These are phyloP conservation scores for Zaprionus nigranus DNA, from an alignment of 1,140 invertebrate species.

Conservation along the genomic window DNA sequence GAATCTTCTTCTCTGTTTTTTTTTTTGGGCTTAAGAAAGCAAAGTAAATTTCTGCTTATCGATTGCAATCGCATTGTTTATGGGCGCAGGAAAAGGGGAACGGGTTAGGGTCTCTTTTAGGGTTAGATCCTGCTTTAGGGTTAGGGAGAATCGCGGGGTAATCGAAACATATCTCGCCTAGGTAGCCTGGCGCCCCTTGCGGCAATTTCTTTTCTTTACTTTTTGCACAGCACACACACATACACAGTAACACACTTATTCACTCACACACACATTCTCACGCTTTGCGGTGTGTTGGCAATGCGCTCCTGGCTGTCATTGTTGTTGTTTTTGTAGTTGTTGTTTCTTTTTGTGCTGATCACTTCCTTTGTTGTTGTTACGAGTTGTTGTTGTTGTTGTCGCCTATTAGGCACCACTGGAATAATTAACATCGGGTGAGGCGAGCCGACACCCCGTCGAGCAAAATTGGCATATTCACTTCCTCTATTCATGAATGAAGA, in stretches of 20 bases:
- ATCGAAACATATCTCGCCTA: not conserved
- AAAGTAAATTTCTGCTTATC: constrained; percentile 44
- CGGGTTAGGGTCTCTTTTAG: not conserved
- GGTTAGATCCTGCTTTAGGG: not conserved
- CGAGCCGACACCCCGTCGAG: constrained; percentile 18
- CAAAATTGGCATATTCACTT: constrained; percentile 58
- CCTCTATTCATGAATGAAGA: constrained; percentile 56
- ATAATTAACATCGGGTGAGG: constrained; percentile 64
- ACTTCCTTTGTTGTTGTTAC: constrained; percentile 34
- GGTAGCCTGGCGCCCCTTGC: constrained; percentile 26
- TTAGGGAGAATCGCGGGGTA: not conserved
- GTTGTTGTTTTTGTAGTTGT: constrained; percentile 37
- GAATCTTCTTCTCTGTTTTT: constrained; percentile 3
- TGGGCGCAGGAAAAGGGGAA: constrained; percentile 32
- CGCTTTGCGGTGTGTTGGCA: constrained; percentile 34
- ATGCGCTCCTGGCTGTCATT: constrained; percentile 7
- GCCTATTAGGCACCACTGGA: constrained; percentile 60
- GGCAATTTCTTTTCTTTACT: not conserved
- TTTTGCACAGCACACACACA: constrained; percentile 6
- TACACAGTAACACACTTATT: not conserved
- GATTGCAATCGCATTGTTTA: constrained; percentile 78
- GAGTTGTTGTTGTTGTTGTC: constrained; percentile 26
- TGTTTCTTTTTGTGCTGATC: constrained; percentile 18
- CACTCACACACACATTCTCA: constrained; percentile 65
- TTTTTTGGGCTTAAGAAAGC: constrained; percentile 4